Evolutionary conservation across 2,113 vertebrate genomes (phyloP).

Genomic region (Phycodurus eques): DNA sequence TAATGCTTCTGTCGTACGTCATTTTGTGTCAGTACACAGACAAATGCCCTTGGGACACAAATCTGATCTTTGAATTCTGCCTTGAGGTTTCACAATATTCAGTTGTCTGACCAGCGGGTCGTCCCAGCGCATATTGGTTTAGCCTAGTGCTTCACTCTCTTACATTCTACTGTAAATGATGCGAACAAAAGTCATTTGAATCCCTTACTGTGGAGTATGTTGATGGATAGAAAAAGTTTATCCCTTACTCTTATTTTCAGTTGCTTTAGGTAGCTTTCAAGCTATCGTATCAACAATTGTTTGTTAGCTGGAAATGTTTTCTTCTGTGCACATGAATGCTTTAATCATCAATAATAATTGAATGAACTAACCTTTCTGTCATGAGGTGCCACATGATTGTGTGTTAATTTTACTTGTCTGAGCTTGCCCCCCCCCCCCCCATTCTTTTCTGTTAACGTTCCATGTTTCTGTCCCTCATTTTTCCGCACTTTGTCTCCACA

Average conservation of each 20-base stretch:
- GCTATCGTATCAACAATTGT: neutral
- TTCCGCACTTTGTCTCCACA: constrained; percentile 23
- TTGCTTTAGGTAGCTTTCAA: neutral
- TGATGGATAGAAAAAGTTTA: too few relatives aligned
- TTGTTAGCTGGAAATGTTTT: neutral
- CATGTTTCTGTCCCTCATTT: constrained; percentile 26
- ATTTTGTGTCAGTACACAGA: neutral
- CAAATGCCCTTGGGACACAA: neutral
- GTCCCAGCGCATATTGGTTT: too few relatives aligned
- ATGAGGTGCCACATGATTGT: constrained; percentile 19
- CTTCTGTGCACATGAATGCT: neutral
- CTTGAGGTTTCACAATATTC: neutral
- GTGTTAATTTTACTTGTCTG: constrained; percentile 42
- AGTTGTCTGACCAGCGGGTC: neutral
- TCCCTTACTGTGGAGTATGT: too few relatives aligned
- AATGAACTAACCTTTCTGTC: constrained; percentile 39
- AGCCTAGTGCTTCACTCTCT: too few relatives aligned
- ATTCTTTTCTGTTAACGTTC: constrained; percentile 12
- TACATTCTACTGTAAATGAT: neutral
- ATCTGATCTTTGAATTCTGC: neutral
- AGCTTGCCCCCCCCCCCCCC: constrained; percentile 38
- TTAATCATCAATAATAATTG: constrained; percentile 23
- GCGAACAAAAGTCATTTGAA: neutral
- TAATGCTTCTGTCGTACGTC: constrained; percentile 12
- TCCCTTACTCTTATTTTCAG: neutral